Percentiles rank a stretch among this genome's conserved stretches.
Evolutionary conservation across 1,140 invertebrate genomes (phyloP).

Genomic region (Pectinophora gossypiella): DNA sequence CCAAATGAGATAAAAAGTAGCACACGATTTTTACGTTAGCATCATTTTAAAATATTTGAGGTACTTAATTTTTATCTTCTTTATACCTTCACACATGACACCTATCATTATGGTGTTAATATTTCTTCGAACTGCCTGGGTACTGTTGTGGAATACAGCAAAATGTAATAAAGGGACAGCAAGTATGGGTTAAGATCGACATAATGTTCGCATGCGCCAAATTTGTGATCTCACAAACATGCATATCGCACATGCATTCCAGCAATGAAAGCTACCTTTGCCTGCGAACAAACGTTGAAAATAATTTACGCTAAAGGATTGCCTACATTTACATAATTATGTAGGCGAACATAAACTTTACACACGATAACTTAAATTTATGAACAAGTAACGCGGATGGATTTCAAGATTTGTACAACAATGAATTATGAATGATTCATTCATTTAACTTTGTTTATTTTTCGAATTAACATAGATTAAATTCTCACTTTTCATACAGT

Average conservation of each 20-base stretch:
- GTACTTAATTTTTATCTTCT: no score
- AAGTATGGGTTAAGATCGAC: conserved; percentile 15
- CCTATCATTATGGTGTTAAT: no score
- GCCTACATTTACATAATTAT: conserved; percentile 61
- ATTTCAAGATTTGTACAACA: no score
- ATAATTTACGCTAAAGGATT: conserved; percentile 63
- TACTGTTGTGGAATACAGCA: no score
- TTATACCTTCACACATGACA: no score
- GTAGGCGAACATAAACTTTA: conserved; percentile 65
- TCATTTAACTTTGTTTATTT: no score
- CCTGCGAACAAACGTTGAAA: conserved; percentile 50
- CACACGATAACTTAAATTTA: conserved; percentile 65
- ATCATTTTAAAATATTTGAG: not conserved
- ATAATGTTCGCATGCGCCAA: conserved; percentile 18
- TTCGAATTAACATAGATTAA: no score
- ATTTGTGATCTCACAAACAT: conserved; percentile 40
- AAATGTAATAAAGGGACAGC: no score
- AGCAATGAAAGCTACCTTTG: conserved; percentile 43
- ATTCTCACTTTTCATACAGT: no score
- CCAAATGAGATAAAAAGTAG: not conserved
- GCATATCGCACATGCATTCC: conserved; percentile 33
- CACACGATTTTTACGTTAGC: not conserved
- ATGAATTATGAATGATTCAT: no score
- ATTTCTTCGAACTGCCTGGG: no score
- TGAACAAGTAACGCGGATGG: conserved; percentile 29